Base-by-base conservation (phyloP, 1,140 invertebrate species). In the Drepana arcuata region DNA sequence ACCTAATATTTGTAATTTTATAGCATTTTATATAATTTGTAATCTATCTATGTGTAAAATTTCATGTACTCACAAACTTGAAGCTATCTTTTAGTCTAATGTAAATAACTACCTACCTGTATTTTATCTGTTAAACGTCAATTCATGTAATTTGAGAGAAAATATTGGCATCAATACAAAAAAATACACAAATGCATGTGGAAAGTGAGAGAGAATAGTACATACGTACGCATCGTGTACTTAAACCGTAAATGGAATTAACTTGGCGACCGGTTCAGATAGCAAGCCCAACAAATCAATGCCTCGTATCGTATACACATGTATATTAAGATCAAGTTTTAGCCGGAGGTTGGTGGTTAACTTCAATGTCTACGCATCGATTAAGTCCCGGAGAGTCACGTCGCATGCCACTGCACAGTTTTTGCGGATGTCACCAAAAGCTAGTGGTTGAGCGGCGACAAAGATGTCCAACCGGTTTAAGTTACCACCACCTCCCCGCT, bases 351-450 rank as follows among this genome's bases (percentile, higher is more conserved):
- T 52, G 53, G 36, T 48, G 48, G 56, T 60, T 52, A 47, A 54
- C 38, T 61, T 53, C 40, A 47, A 53, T 50, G 59, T 53, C 48
- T 42, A 50, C 34, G 42, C 59, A 53, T 65, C 52, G 60, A 73
- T 73, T 67, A 61, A 67, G 41, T 54, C n/a, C n/a, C n/a, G n/a
- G n/a, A n/a, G n/a, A n/a, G 52, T 58, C 55, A 52, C 47, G 62
- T 48, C 52, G 61, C 46, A 67, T 67, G 60, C 55, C 57, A 52
- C 56, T 59, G 63, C 64, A 61, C 49, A 70, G 58, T 80, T 77
- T 80, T 80, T 80, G 72, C 63, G 62, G 58, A 72, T 77, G 70
- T 73, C 70, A 71, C 72, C 67, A 67, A 80, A 74, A 77, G 62
- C 51, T 59, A 58, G 61, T 57, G 63, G 68, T 67, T 50, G 56